phyloP scores from a whole-genome alignment of 2,888 invertebrate genomes.

The Branchellion lobata region DNA sequence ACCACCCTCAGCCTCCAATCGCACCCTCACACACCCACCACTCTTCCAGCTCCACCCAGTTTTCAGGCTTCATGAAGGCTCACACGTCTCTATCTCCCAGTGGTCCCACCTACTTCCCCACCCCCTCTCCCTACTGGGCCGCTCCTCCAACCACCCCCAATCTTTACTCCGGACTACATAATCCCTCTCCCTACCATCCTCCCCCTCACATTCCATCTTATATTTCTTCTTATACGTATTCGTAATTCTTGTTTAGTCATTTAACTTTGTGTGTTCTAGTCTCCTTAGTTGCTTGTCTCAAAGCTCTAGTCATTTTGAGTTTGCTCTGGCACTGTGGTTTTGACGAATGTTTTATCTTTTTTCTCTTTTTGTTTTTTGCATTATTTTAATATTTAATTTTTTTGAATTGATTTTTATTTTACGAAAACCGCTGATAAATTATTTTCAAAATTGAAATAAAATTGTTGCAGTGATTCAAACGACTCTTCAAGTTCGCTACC shows the following conservation, averaged over 20 bases:
- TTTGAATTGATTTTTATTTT: no score
- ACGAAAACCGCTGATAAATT: no score
- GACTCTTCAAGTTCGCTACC: no score
- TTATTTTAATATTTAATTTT: no score
- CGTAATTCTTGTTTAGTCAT: background rate
- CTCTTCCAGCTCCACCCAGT: background rate
- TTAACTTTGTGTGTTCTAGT: background rate
- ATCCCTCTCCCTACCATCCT: conserved; percentile 68
- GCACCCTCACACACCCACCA: background rate
- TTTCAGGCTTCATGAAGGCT: conserved; percentile 6
- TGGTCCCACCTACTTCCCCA: conserved; percentile 64
- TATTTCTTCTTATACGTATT: conserved; percentile 70
- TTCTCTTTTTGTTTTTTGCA: no score
- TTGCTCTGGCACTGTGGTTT: background rate
- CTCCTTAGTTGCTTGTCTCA: background rate
- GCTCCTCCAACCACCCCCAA: conserved; percentile 45
- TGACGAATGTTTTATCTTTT: background rate
- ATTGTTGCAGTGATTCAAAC: no score
- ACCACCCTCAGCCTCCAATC: conserved; percentile 58
- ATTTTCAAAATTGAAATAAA: no score
- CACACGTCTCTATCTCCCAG: conserved; percentile 45
- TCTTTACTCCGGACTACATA: conserved; percentile 68
- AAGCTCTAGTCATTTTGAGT: background rate
- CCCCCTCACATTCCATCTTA: conserved; percentile 82
- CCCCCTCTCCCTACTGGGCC: conserved; percentile 51